Evolutionary conservation across 2,797 vertebrate genomes (phyloP).

Genomic region (Momotus momota): DNA sequence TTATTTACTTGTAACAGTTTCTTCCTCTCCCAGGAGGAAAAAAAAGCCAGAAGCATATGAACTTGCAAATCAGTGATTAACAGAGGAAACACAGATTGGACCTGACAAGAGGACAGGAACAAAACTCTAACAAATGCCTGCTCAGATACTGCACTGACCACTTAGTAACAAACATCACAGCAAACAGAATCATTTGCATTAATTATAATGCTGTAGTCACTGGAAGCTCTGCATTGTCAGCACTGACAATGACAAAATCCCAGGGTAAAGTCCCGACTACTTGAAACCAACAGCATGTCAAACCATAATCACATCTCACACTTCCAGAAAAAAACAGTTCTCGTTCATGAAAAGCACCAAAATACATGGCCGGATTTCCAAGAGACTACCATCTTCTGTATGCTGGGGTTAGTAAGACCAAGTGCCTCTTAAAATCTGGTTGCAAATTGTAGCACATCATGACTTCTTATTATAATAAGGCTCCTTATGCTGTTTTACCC

Average conservation of each 20-base stretch:
- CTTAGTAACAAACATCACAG: neutral
- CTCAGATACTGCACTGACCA: neutral
- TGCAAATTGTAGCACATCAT: neutral
- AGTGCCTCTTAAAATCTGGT: neutral
- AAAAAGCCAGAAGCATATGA: constrained; percentile 35
- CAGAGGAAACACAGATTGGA: constrained; percentile 20
- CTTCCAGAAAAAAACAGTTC: neutral
- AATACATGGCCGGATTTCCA: neutral
- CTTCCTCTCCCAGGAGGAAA: constrained; percentile 8
- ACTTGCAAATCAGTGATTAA: constrained; percentile 54
- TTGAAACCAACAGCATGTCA: neutral
- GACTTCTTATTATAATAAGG: fast-evolving
- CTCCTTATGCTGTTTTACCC: neutral
- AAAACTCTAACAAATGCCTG: constrained; percentile 13
- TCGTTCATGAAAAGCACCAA: neutral
- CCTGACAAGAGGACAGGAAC: constrained; percentile 12
- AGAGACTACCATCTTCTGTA: neutral
- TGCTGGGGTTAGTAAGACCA: neutral
- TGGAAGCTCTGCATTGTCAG: neutral
- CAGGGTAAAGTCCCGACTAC: neutral
- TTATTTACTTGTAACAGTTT: constrained; percentile 9
- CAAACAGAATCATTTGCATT: neutral
- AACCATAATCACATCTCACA: neutral
- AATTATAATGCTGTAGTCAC: neutral
- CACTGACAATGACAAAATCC: neutral